Evolutionary conservation across 1,140 invertebrate genomes (phyloP).

Genomic region (Sinonovacula constricta): DNA sequence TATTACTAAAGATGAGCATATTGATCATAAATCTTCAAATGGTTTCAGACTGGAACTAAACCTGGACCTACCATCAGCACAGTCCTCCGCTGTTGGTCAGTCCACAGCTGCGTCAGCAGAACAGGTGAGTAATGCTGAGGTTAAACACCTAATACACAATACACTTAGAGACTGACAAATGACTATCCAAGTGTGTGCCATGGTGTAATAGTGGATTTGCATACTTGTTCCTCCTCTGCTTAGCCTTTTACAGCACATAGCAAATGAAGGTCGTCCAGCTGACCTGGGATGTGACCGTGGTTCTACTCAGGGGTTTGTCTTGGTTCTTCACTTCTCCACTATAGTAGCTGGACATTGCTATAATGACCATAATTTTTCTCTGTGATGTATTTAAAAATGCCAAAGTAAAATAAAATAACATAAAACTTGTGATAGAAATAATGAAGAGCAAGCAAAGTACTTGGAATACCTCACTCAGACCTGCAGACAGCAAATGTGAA

Average conservation of each 20-base stretch:
- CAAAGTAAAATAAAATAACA: too few species aligned
- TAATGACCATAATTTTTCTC: too few species aligned
- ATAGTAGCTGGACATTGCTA: too few species aligned
- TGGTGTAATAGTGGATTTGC: background rate
- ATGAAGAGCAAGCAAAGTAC: too few species aligned
- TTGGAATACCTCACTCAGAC: too few species aligned
- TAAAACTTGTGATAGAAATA: too few species aligned
- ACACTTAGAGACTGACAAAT: background rate
- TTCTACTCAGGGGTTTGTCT: background rate
- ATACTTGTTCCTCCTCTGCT: background rate
- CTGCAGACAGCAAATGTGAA: too few species aligned
- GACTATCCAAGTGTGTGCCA: background rate
- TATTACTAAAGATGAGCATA: too few species aligned
- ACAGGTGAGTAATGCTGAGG: slow-evolving; percentile 68
- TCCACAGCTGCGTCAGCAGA: slow-evolving; percentile 75
- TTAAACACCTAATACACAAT: background rate
- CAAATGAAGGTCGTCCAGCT: too few species aligned
- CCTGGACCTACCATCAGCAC: slow-evolving; percentile 94
- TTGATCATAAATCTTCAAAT: too few species aligned
- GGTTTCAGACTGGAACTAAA: slow-evolving; percentile 96
- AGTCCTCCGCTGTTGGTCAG: slow-evolving; percentile 83
- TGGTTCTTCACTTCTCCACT: too few species aligned
- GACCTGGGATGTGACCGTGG: background rate
- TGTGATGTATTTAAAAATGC: too few species aligned
- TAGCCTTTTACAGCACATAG: background rate